Conservation (phyloP, 2,797 vertebrate species). For the Trachops cirrhosus region DNA sequence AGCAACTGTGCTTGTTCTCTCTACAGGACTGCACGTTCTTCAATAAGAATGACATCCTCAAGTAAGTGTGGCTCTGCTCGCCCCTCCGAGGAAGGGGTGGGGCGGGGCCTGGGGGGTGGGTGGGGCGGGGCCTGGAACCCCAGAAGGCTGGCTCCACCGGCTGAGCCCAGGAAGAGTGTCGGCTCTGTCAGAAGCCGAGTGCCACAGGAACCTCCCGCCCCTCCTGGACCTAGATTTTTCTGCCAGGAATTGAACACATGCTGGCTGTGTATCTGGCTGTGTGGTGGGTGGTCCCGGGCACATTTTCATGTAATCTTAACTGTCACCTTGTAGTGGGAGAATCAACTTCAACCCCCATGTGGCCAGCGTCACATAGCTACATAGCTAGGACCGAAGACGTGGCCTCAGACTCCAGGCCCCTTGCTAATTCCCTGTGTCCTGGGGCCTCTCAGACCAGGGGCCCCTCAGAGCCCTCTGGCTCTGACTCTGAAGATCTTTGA, state of each 20-base stretch:
- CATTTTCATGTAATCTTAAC: neutral
- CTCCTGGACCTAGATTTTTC: fast-evolving
- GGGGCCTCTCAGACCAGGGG: neutral
- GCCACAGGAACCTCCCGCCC: neutral
- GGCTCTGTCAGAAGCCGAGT: neutral
- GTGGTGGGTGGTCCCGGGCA: neutral
- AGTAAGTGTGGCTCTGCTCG: constrained; percentile 86
- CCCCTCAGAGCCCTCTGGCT: neutral
- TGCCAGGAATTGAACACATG: neutral
- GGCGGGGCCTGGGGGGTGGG: neutral
- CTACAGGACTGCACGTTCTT: constrained; percentile 98
- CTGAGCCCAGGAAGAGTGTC: neutral
- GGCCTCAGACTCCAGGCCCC: neutral
- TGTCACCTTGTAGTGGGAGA: neutral
- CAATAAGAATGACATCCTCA: constrained; percentile 97
- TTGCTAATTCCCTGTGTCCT: neutral
- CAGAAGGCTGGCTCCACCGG: fast-evolving
- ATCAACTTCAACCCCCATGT: neutral
- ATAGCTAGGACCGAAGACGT: neutral
- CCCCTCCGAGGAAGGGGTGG: neutral
- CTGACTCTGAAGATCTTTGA: neutral
- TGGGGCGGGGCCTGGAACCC: neutral
- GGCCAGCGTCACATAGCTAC: neutral
- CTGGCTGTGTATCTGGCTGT: neutral
- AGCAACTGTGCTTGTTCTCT: neutral